phyloP scores from a whole-genome alignment of 2,113 vertebrate genomes.

The Scophthalmus maximus region DNA sequence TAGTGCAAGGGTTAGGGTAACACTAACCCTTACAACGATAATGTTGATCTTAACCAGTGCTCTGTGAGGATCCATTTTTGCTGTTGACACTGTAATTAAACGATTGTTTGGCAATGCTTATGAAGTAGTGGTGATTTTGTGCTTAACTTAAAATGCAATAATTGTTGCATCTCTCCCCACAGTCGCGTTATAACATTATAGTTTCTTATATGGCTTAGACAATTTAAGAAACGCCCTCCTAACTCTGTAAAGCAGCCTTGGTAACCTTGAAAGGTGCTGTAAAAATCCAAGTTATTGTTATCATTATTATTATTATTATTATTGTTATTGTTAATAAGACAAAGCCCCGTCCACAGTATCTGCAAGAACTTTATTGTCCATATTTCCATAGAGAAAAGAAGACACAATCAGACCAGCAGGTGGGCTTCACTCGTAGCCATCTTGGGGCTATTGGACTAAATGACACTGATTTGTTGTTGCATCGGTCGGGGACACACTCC shows the following conservation, averaged over 20 bases:
- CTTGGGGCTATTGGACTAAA: conserved; percentile 16
- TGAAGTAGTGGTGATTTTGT: conserved; percentile 2
- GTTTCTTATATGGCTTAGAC: neutral
- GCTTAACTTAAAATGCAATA: conserved; percentile 22
- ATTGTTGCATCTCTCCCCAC: conserved; percentile 21
- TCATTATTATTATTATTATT: too few species aligned
- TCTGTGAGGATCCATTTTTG: neutral
- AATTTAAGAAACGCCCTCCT: too few species aligned
- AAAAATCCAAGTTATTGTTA: too few species aligned
- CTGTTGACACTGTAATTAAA: conserved; percentile 16
- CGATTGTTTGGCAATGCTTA: conserved; percentile 15
- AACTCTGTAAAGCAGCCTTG: too few species aligned
- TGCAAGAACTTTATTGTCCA: conserved; percentile 2
- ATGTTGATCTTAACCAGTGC: conserved; percentile 40
- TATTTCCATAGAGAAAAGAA: conserved; percentile 9
- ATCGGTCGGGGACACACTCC: conserved; percentile 26
- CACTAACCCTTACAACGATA: conserved; percentile 31
- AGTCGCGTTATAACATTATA: conserved; percentile 22
- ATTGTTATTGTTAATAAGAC: too few species aligned
- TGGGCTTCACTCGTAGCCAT: conserved; percentile 9
- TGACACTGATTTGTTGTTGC: conserved; percentile 5
- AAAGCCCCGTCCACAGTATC: conserved; percentile 11
- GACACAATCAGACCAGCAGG: neutral
- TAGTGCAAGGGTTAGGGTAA: too few species aligned
- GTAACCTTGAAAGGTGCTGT: too few species aligned